A percentile compares a stretch with the other conserved stretches of the same genome.
Conservation (phyloP, 2,888 invertebrate genomes). For the Dione juno region DNA sequence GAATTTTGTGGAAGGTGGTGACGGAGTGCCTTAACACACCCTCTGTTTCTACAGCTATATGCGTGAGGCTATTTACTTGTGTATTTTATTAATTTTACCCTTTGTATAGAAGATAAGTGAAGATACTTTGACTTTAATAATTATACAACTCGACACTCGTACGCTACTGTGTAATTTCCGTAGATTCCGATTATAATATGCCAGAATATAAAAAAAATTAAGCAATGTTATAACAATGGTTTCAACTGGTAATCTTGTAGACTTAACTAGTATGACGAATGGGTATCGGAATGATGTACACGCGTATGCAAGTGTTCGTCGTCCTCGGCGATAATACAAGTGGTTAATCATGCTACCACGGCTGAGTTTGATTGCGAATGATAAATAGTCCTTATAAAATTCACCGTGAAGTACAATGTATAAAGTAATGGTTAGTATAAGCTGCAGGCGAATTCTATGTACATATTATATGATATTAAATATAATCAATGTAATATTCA, state of each 20-base stretch:
- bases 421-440: neutral
- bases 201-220: slow-evolving; percentile 57
- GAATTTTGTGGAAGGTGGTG: too few relatives aligned
- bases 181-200: slow-evolving; percentile 56
- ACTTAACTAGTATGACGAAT: slow-evolving; percentile 53
- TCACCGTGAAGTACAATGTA: slow-evolving; percentile 9
- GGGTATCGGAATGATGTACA: slow-evolving; percentile 41
- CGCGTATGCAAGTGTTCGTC: slow-evolving; percentile 45
- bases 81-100: too few relatives aligned
- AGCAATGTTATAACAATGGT: slow-evolving; percentile 55
- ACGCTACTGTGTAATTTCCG: too few relatives aligned
- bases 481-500: neutral
- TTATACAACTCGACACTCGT: slow-evolving; percentile 72
- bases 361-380: slow-evolving; percentile 70
- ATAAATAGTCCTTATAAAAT: slow-evolving; percentile 58
- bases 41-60: too few relatives aligned
- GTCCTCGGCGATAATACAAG: slow-evolving; percentile 56
- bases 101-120: too few relatives aligned
- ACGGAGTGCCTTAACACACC: too few relatives aligned
- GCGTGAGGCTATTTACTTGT: too few relatives aligned
- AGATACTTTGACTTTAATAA: slow-evolving; percentile 62
- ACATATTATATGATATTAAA: neutral
- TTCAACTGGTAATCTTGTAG: slow-evolving; percentile 37
- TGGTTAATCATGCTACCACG: slow-evolving; percentile 68
- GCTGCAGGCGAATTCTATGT: slow-evolving; percentile 5